phyloP scores from a whole-genome alignment of 2,113 vertebrate species.

The Pelecanus crispus region DNA sequence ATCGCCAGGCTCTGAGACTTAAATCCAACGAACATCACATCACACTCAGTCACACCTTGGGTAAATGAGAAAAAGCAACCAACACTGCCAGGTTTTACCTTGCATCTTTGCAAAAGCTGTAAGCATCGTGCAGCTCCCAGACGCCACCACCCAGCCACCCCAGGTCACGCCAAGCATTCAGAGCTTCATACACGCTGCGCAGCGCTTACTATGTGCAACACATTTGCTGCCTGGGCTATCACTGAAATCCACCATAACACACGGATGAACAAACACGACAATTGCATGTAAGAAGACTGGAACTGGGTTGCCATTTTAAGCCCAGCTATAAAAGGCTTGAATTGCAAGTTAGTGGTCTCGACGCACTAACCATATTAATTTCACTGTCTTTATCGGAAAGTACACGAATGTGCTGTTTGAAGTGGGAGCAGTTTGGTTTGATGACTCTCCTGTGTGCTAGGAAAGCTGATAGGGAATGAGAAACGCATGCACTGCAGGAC shows the following conservation, averaged over 20 bases:
- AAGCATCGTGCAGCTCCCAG: neutral
- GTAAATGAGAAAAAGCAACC: neutral
- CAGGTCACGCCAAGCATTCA: neutral
- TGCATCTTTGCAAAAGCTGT: neutral
- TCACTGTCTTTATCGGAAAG: neutral
- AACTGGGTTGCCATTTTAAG: neutral
- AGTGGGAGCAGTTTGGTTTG: neutral
- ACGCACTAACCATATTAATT: neutral
- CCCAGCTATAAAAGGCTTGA: neutral
- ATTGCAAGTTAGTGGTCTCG: neutral
- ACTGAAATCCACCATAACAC: neutral
- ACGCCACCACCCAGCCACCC: neutral
- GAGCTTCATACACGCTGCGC: neutral
- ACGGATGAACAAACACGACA: neutral
- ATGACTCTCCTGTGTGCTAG: neutral
- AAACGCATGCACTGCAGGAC: neutral
- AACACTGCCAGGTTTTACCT: neutral
- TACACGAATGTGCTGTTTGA: neutral
- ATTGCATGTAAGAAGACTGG: rapidly evolving
- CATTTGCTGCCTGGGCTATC: neutral
- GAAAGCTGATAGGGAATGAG: neutral
- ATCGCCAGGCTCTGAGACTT: neutral
- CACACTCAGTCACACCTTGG: neutral
- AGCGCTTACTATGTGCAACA: neutral
- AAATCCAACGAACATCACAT: neutral